Percentiles rank a stretch among this genome's conserved stretches.
These are phyloP conservation scores for Delphinapterus leucas DNA, from an alignment of 2,113 vertebrate species.

Conservation along the genomic window DNA sequence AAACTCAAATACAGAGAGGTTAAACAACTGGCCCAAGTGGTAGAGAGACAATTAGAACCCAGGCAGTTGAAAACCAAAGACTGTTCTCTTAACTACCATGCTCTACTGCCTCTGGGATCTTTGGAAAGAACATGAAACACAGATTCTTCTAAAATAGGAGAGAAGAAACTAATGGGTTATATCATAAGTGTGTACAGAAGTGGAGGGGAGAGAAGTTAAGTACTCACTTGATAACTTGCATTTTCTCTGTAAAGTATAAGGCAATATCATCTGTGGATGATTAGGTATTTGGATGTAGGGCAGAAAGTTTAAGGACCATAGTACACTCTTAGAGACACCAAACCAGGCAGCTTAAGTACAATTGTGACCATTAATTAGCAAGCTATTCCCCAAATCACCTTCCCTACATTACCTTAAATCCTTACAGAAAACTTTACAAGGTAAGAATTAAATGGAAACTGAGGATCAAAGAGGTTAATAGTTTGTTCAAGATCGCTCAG, in stretches of 20 bases:
- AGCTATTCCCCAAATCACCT: background rate
- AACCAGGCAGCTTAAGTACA: background rate
- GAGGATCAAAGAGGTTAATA: background rate
- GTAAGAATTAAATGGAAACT: background rate
- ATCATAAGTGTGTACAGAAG: background rate
- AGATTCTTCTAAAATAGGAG: background rate
- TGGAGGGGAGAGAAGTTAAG: background rate
- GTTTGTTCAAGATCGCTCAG: background rate
- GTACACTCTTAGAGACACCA: background rate
- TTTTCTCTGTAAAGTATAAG: background rate
- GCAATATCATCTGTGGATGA: background rate
- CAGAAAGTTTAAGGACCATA: background rate
- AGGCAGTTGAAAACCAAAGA: background rate
- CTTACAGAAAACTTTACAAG: background rate
- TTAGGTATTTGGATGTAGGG: background rate
- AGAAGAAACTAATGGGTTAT: background rate
- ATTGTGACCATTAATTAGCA: background rate
- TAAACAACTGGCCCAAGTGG: background rate
- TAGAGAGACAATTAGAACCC: background rate
- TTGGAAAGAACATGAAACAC: background rate
- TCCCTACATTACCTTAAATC: background rate
- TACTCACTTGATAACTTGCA: background rate
- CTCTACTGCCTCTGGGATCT: background rate
- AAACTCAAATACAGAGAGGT: background rate
- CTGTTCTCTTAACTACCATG: background rate